phyloP scores from a whole-genome alignment of 2,888 invertebrate genomes.

The Lamellibrachia columna region DNA sequence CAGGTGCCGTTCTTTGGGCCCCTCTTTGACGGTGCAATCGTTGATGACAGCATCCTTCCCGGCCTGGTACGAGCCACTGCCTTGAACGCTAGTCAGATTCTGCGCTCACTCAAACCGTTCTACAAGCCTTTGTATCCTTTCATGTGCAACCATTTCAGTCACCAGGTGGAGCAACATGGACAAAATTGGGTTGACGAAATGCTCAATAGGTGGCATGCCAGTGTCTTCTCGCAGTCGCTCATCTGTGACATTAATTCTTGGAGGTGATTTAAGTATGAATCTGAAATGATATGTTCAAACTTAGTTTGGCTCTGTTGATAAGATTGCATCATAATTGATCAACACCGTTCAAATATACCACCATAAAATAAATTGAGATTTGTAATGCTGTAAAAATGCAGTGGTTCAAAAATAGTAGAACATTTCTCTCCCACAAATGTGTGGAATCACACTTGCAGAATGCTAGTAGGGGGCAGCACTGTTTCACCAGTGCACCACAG shows the following conservation, averaged over 20 bases:
- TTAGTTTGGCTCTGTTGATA: too few relatives aligned
- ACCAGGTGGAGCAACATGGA: not conserved
- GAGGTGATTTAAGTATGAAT: too few relatives aligned
- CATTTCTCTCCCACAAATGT: not conserved
- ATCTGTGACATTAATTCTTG: too few relatives aligned
- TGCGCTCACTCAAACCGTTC: conserved; percentile 86
- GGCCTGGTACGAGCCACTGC: conserved; percentile 90
- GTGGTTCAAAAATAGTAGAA: not conserved
- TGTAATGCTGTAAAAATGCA: not conserved
- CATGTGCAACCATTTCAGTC: not conserved
- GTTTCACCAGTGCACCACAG: not conserved
- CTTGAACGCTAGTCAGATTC: conserved; percentile 89
- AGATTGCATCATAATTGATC: too few relatives aligned
- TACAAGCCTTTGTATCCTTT: conserved; percentile 85
- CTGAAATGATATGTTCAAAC: too few relatives aligned
- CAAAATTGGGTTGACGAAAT: too few relatives aligned
- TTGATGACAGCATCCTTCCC: conserved; percentile 79
- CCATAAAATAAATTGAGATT: not conserved
- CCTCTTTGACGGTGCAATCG: conserved; percentile 89
- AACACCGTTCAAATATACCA: too few relatives aligned
- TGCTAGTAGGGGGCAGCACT: not conserved
- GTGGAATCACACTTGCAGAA: not conserved
- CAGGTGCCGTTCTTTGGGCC: conserved; percentile 81
- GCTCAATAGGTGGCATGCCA: too few relatives aligned
- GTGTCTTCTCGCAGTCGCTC: too few relatives aligned